Evolutionary conservation across 1,140 invertebrate species (phyloP).

Genomic region (Habropoda laboriosa): DNA sequence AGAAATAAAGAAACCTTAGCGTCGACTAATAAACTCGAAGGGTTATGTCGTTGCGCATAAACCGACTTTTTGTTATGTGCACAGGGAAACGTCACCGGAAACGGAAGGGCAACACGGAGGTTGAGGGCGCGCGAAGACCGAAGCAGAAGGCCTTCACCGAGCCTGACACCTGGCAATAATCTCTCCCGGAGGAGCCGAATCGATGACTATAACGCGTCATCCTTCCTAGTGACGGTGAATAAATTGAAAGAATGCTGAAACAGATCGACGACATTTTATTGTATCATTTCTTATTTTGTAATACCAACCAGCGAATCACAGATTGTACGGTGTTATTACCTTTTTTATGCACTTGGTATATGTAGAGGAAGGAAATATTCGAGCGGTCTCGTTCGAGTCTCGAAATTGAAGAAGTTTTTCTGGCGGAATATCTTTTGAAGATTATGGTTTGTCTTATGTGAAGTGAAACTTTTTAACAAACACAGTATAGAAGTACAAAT

Average conservation of each 20-base stretch:
- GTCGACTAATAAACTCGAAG: slow-evolving; percentile 19
- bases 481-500: not conserved
- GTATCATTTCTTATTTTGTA: slow-evolving; percentile 12
- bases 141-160: slow-evolving; percentile 68
- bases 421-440: too few relatives aligned
- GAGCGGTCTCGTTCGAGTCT: not conserved
- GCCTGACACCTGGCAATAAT: slow-evolving; percentile 29
- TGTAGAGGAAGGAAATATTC: not conserved
- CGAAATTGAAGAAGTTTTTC: too few relatives aligned
- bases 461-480: not conserved
- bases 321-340: not conserved
- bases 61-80: slow-evolving; percentile 67
- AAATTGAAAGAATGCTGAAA: not conserved
- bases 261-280: not conserved
- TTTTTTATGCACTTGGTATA: not conserved
- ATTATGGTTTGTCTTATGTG: not conserved
- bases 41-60: slow-evolving; percentile 47
- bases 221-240: not conserved
- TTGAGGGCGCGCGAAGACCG: not conserved
- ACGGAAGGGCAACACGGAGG: slow-evolving; percentile 57
- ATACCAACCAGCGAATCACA: not conserved
- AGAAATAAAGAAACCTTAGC: not conserved
- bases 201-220: not conserved
- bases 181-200: too few relatives aligned
- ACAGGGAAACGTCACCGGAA: slow-evolving; percentile 76